These are phyloP conservation scores for Centroberyx gerrardi DNA, from an alignment of 2,797 vertebrate species.

Conservation along the genomic window DNA sequence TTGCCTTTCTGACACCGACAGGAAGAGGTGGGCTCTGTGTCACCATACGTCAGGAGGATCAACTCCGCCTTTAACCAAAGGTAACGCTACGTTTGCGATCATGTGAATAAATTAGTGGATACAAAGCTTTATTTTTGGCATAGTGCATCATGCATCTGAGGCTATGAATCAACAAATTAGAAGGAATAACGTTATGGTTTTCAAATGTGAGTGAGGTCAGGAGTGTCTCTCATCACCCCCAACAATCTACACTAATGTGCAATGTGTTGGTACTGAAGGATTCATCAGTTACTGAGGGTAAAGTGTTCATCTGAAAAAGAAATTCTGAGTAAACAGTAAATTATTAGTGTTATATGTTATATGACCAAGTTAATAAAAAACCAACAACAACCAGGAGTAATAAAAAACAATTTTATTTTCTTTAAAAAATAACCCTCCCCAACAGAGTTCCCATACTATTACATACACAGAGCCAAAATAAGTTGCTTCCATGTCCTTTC, in stretches of 20 bases:
- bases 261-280: background rate
- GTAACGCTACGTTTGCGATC: constrained; percentile 41
- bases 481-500: constrained; percentile 83
- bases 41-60: constrained; percentile 68
- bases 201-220: background rate
- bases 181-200: no score
- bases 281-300: background rate
- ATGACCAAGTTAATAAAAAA: background rate
- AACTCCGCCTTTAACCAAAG: constrained; percentile 59
- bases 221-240: no score
- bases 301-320: background rate
- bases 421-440: constrained; percentile 90
- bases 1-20: constrained; percentile 85
- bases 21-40: constrained; percentile 76
- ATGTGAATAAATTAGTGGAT: constrained; percentile 3
- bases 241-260: no score
- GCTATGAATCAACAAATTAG: background rate
- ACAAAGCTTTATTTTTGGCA: background rate
- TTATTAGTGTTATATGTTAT: no score
- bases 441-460: constrained; percentile 86
- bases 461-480: constrained; percentile 87
- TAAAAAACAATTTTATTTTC: constrained; percentile 90
- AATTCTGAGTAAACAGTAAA: background rate
- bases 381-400: constrained; percentile 57
- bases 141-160: background rate